Conservation (phyloP, 1,140 invertebrate species). For the Sipha flava region DNA sequence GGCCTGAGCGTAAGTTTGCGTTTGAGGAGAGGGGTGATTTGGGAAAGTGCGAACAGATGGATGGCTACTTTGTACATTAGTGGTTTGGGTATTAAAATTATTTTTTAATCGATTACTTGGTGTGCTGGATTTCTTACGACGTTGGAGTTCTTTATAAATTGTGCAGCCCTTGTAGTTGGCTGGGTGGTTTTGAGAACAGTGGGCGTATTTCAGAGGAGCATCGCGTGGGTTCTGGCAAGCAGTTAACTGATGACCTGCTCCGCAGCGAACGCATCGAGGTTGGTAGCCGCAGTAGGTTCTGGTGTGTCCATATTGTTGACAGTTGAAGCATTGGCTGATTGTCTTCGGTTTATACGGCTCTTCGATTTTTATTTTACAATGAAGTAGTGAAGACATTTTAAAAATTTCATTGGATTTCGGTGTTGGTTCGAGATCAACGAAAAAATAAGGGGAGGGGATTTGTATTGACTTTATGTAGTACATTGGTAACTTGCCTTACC, state of each 20-base stretch:
- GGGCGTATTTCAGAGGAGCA: conserved; percentile 39
- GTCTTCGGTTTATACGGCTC: too few species aligned
- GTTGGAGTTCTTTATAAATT: too few species aligned
- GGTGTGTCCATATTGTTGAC: conserved; percentile 30
- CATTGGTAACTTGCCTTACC: neutral
- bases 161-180: too few species aligned
- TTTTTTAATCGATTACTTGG: neutral
- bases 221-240: too few species aligned
- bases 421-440: conserved; percentile 18
- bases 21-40: neutral
- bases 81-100: neutral
- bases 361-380: too few species aligned
- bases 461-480: neutral
- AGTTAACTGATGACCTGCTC: conserved; percentile 43
- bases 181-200: too few species aligned
- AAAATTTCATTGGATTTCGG: neutral
- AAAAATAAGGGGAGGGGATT: conserved; percentile 1
- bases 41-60: neutral
- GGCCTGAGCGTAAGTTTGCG: neutral
- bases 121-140: neutral
- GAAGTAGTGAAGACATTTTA: neutral
- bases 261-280: conserved; percentile 43
- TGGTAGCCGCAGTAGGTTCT: conserved; percentile 39
- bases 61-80: too few species aligned
- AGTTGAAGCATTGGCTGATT: conserved; percentile 38